Evolutionary conservation across 2,888 invertebrate species (phyloP), one percentile per base, ranked within the genome.

Genomic region (Platynereis dumerilii): DNA sequence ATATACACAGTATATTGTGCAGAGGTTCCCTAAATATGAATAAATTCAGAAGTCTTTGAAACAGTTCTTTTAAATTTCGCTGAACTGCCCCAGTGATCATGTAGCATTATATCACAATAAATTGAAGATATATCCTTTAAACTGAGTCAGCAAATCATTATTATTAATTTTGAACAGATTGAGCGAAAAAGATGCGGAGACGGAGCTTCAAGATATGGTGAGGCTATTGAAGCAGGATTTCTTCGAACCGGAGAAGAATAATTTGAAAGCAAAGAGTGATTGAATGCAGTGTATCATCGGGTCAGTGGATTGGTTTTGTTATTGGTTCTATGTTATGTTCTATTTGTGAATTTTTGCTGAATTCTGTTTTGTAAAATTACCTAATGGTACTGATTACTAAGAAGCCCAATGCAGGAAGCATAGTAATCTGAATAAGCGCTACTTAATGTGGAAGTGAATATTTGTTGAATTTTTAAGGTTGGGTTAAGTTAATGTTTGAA

Each of bases 151-250:
- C n/a, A n/a, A n/a, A n/a, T n/a, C n/a, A n/a, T n/a, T n/a, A n/a
- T n/a, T n/a, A n/a, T 45, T 45, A 62, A 34, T 67, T 76, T 70
- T 75, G 87, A 87, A 42, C 86, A 94, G 93, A 24, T 52, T 78
- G 68, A 89, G 92, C 82, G 87, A 90, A 83, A 86, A 88, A 45
- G 85, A 86, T 57, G 87, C 92, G 62, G 87, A 87, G 68, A 75
- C 74, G 1, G 89, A 88, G 65, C 85, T 94, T 10, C 86, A 88
- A 22, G 88, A 89, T 73, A 91, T 95, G 89, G 91, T 95, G 0
- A 84, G 88, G 34, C 90, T 89, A 34, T 89, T 95, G 71, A 88
- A 93, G 1, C 87, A 89, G 22, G 92, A 95, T 77, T 90, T 94
- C 74, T 87, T 94, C 60, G 89, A 94, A 80, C 96, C 96, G 0